Percentiles rank a stretch among this genome's conserved stretches.
Conservation (phyloP, 2,113 vertebrate genomes). For the Notiomystis cincta region DNA sequence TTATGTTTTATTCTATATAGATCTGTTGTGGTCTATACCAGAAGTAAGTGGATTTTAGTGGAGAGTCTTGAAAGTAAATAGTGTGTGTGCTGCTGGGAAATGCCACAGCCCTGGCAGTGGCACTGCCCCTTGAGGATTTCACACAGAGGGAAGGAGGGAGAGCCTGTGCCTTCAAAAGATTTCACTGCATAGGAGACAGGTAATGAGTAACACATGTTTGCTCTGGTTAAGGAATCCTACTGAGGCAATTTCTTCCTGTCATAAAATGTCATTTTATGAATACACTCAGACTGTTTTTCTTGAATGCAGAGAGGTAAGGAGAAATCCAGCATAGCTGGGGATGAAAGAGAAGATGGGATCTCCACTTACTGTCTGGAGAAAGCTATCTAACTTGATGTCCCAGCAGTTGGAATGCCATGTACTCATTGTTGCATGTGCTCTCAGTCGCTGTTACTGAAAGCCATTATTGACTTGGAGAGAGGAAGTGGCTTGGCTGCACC, state of each 20-base stretch:
- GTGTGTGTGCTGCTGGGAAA: neutral
- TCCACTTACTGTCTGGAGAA: neutral
- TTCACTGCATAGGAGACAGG: neutral
- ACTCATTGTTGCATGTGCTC: neutral
- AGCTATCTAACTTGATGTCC: neutral
- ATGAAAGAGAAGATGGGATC: neutral
- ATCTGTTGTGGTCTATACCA: neutral
- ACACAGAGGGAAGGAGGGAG: neutral
- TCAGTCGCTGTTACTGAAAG: neutral
- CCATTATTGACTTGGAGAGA: neutral
- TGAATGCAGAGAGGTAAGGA: neutral
- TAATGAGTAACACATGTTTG: neutral
- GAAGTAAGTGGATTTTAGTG: neutral
- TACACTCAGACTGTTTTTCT: neutral
- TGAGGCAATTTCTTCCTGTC: neutral
- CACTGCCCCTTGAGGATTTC: neutral
- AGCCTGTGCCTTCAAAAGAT: neutral
- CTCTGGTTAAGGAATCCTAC: neutral
- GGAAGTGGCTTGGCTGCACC: neutral
- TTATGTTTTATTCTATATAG: neutral
- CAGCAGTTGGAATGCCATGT: neutral
- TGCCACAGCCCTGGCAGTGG: neutral
- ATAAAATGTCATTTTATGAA: neutral
- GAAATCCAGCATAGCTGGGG: neutral
- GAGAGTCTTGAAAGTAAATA: neutral